phyloP scores from a whole-genome alignment of 2,113 vertebrate species.

The Spermophilus dauricus region DNA sequence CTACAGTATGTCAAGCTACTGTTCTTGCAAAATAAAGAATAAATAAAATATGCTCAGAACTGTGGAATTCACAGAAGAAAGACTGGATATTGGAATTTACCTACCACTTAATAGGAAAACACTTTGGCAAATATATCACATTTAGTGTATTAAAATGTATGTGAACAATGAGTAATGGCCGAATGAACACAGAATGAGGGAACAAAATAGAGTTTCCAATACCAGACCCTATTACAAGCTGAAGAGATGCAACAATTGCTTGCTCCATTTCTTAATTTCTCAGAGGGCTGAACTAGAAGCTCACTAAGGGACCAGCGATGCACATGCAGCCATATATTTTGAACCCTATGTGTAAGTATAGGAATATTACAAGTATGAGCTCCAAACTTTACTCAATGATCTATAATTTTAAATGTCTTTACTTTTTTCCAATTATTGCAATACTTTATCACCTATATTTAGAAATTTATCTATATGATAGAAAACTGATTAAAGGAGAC shows the following conservation, averaged over 20 bases:
- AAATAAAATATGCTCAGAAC: not conserved
- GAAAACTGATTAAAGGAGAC: not conserved
- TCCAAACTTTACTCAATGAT: not conserved
- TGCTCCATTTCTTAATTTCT: not conserved
- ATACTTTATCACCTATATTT: not conserved
- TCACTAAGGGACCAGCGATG: rapidly evolving
- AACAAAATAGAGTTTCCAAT: not conserved
- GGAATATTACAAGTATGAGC: not conserved
- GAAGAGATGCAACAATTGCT: not conserved
- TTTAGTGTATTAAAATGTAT: not conserved
- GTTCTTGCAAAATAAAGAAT: not conserved
- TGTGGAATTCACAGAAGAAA: not conserved
- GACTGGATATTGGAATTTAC: not conserved
- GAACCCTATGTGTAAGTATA: rapidly evolving
- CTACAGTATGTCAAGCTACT: not conserved
- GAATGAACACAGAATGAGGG: not conserved
- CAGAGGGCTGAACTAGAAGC: not conserved
- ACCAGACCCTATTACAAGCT: not conserved
- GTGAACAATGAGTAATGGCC: not conserved
- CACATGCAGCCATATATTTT: not conserved
- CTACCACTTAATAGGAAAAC: not conserved
- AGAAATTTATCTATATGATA: not conserved
- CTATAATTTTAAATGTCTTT: not conserved
- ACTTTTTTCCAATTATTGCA: not conserved
- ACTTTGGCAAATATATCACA: not conserved